Percentiles rank a stretch among this genome's conserved stretches.
phyloP scores from a whole-genome alignment of 2,888 invertebrate species.

The Drosophila mercatorum region DNA sequence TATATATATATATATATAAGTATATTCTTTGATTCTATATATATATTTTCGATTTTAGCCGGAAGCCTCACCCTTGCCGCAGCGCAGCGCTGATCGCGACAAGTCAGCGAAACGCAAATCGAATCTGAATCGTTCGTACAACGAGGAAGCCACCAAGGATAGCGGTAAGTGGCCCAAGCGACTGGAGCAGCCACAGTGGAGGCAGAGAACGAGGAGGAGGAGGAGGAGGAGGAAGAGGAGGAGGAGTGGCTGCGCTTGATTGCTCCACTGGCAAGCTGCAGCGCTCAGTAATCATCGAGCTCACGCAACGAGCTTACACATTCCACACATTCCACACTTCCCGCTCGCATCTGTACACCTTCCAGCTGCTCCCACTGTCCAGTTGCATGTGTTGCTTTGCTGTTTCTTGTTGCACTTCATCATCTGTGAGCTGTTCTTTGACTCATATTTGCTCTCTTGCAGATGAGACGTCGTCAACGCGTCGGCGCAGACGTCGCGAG shows the following conservation, averaged over 20 bases:
- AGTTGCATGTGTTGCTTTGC: constrained; percentile 52
- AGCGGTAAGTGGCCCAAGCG: constrained; percentile 81
- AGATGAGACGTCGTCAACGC: constrained; percentile 83
- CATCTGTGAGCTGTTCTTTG: not conserved
- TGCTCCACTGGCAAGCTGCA: constrained; percentile 11
- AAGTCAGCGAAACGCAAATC: constrained; percentile 88
- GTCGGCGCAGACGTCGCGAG: constrained; percentile 83
- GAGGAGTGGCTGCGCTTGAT: constrained; percentile 34
- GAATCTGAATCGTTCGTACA: constrained; percentile 87
- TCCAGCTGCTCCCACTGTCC: constrained; percentile 49
- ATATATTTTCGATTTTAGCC: constrained; percentile 61
- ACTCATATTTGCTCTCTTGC: constrained; percentile 40
- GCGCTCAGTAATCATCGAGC: constrained; percentile 15
- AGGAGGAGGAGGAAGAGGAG: not conserved
- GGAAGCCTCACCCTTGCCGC: constrained; percentile 78
- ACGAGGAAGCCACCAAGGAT: constrained; percentile 84
- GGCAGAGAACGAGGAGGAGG: not conserved
- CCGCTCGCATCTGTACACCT: constrained; percentile 31
- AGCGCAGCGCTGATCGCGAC: constrained; percentile 86
- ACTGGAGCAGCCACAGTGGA: constrained; percentile 2
- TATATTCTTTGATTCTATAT: not conserved
- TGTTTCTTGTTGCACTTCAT: not conserved
- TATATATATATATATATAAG: not conserved
- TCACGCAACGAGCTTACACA: constrained; percentile 20
- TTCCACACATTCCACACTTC: constrained; percentile 54